Evolutionary conservation across 2,888 invertebrate species (phyloP).

Genomic region (Polydrusus pterygomalis): DNA sequence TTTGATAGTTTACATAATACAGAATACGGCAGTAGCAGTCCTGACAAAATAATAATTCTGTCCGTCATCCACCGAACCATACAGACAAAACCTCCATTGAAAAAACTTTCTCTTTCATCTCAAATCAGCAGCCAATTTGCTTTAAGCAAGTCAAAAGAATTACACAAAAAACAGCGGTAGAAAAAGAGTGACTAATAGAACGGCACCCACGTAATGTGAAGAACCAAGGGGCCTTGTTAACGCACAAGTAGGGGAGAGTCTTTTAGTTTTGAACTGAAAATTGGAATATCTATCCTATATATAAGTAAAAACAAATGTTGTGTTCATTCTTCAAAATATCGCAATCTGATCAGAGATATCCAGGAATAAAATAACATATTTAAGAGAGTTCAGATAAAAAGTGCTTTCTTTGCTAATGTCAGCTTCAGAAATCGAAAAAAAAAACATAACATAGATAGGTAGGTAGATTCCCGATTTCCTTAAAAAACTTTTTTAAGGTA

Average conservation of each 20-base stretch:
- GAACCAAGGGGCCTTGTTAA: slow-evolving; percentile 49
- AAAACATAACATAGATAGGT: too few species aligned
- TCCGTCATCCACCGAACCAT: slow-evolving; percentile 31
- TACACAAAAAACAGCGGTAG: slow-evolving; percentile 34
- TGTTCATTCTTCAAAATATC: too few species aligned
- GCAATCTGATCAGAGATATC: too few species aligned
- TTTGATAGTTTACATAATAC: slow-evolving; percentile 2
- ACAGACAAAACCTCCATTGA: slow-evolving; percentile 22
- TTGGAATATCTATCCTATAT: too few species aligned
- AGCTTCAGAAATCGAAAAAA: too few species aligned
- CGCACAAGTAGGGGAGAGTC: slow-evolving; percentile 28
- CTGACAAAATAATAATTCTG: slow-evolving; percentile 14
- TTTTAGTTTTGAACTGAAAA: too few species aligned
- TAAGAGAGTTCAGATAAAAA: too few species aligned
- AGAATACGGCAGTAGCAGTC: not conserved
- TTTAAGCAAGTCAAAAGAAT: slow-evolving; percentile 26
- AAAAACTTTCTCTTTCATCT: slow-evolving; percentile 36
- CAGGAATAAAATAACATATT: too few species aligned
- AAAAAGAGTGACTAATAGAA: slow-evolving; percentile 47
- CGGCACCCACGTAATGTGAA: slow-evolving; percentile 17
- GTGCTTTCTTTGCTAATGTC: too few species aligned
- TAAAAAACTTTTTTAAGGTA: too few species aligned
- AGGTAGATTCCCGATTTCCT: too few species aligned
- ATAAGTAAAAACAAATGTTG: too few species aligned
- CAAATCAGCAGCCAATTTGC: slow-evolving; percentile 46